These are phyloP conservation scores for Neomorphus geoffroyi DNA, from an alignment of 2,797 vertebrate species.

Conservation along the genomic window DNA sequence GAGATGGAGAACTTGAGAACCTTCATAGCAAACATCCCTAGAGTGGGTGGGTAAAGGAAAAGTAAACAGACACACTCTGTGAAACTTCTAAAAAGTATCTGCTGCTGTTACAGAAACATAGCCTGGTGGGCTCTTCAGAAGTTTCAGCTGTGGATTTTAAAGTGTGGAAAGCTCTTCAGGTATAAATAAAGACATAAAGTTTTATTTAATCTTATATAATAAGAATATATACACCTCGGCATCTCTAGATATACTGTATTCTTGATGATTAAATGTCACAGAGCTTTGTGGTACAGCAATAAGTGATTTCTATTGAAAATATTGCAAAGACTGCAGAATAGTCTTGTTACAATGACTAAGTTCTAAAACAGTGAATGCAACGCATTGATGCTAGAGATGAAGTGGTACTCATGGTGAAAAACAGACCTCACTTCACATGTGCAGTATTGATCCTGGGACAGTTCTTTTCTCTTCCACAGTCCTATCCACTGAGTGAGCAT, in stretches of 20 bases:
- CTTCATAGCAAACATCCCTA: background rate
- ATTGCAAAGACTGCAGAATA: background rate
- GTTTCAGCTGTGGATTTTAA: background rate
- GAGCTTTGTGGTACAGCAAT: background rate
- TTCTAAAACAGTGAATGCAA: background rate
- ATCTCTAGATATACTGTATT: background rate
- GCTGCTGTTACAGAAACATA: background rate
- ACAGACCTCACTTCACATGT: background rate
- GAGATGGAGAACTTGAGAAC: background rate
- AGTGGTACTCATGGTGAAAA: background rate
- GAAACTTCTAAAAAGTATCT: background rate
- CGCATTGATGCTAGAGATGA: background rate
- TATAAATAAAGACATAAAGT: background rate
- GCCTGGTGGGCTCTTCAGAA: background rate
- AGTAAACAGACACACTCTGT: background rate
- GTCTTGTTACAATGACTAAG: background rate
- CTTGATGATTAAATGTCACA: background rate
- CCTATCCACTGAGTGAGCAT: background rate
- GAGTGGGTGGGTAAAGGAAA: background rate
- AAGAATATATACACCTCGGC: background rate
- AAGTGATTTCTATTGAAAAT: background rate
- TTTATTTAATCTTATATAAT: background rate
- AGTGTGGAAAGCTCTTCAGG: background rate
- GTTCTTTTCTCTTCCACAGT: background rate
- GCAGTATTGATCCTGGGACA: background rate